phyloP scores from a whole-genome alignment of 2,113 vertebrate species.

The Echinops telfairi region DNA sequence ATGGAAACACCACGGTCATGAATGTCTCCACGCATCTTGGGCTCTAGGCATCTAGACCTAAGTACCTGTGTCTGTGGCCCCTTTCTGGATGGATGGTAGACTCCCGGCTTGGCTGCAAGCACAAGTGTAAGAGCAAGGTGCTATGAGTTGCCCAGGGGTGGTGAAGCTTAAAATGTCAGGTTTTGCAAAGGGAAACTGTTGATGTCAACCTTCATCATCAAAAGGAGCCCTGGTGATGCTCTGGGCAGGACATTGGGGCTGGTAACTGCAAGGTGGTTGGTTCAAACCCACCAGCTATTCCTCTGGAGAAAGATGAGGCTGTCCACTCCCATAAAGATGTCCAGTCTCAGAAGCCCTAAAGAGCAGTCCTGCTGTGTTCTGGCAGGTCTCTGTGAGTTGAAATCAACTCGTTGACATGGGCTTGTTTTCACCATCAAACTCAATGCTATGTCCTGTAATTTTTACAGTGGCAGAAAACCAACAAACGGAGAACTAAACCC shows the following conservation, averaged over 20 bases:
- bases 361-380: no score
- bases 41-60: not conserved
- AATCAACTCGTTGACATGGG: no score
- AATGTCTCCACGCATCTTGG: not conserved
- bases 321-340: no score
- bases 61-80: accelerated
- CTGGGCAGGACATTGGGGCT: no score
- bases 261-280: no score
- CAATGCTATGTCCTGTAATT: not conserved
- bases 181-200: not conserved
- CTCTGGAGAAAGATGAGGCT: no score
- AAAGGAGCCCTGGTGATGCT: no score
- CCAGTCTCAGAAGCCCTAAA: no score
- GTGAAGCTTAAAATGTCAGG: not conserved
- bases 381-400: no score
- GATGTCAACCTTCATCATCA: not conserved
- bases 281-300: no score
- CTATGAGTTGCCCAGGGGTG: not conserved
- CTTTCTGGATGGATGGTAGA: not conserved
- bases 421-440: not conserved
- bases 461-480: not conserved
- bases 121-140: not conserved
- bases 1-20: not conserved
- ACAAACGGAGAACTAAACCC: not conserved
- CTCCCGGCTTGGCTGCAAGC: not conserved